Evolutionary conservation across 2,888 invertebrate species (phyloP), one percentile per base, ranked within the genome.

Genomic region (Amphipoea oculea): DNA sequence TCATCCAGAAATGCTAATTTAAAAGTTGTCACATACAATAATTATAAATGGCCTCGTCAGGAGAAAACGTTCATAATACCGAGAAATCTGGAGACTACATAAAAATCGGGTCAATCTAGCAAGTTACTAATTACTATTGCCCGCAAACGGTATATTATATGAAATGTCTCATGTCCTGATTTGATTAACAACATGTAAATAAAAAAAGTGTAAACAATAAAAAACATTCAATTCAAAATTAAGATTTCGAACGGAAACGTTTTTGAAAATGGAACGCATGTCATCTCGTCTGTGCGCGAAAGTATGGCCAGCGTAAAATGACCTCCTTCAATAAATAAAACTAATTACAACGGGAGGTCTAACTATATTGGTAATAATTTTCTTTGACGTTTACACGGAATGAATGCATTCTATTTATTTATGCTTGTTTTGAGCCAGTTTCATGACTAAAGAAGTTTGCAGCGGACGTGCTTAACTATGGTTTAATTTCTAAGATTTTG

Each of bases 221-320:
- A 14, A 45, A 20, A 1, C 7, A 20, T 4, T 23, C 11, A 11
- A 63, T 12, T 29, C 4, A 0, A 67, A 72, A 36, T 20, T 62
- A 40, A 69, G 42, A 45, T n/a, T 48, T 42, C 7, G 66, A 76
- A 67, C 87, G 87, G 92, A 92, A 93, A 89, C 88, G 74, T 69
- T 85, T 90, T 92, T 90, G 89, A 87, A 93, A 93, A 92, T 91
- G 90, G 91, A 89, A 90, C 90, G 88, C 90, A 84, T 90, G 92
- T 92, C 92, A 90, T 91, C 92, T 92, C 87, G 87, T 91, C 89
- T 89, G 86, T 85, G 89, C 90, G 93, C 93, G 92, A 93, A 93
- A 92, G 90, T 90, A 83, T 87, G 17, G 51, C 92, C 89, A 89
- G 80, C 84, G 20, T 82, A 80, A 45, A 75, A 81, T 90, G 92